Percentiles rank a stretch among this genome's conserved stretches.
These are phyloP conservation scores for Melanostoma mellinum DNA, from an alignment of 2,888 invertebrate genomes.

Conservation along the genomic window DNA sequence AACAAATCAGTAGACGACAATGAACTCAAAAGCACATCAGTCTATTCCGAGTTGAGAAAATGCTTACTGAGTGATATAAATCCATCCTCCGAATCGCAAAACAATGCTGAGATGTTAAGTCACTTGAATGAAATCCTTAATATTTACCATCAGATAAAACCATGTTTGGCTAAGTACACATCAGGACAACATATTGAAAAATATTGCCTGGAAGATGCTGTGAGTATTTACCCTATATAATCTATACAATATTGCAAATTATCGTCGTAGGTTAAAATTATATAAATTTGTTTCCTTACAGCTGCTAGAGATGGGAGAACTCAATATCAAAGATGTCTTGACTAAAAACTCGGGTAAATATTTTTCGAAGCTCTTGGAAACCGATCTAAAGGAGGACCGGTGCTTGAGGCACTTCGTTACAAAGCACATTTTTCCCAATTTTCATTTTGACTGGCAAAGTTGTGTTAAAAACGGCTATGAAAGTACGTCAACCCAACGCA, in stretches of 20 bases:
- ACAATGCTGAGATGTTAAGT: no score
- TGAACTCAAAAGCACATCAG: not conserved
- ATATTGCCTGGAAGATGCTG: not conserved
- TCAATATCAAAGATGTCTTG: not conserved
- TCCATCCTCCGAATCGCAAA: not conserved
- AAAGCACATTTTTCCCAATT: not conserved
- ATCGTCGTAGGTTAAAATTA: no score
- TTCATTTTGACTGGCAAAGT: not conserved
- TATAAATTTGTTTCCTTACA: not conserved
- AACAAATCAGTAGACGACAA: not conserved
- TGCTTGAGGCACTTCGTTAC: slow-evolving; percentile 2
- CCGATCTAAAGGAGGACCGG: not conserved
- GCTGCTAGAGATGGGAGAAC: not conserved
- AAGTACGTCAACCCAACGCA: not conserved
- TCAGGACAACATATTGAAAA: no score
- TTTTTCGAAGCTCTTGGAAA: not conserved
- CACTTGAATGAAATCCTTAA: no score
- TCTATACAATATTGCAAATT: not conserved
- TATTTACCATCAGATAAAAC: no score
- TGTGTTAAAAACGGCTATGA: not conserved
- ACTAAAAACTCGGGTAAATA: not conserved
- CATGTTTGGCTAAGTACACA: no score
- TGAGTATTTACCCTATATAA: not conserved
- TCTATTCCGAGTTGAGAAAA: not conserved
- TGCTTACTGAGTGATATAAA: not conserved